A percentile compares a stretch with the other conserved stretches of the same genome.
Evolutionary conservation across 2,113 vertebrate species (phyloP).

Genomic region (Epinephelus cyanopodus): DNA sequence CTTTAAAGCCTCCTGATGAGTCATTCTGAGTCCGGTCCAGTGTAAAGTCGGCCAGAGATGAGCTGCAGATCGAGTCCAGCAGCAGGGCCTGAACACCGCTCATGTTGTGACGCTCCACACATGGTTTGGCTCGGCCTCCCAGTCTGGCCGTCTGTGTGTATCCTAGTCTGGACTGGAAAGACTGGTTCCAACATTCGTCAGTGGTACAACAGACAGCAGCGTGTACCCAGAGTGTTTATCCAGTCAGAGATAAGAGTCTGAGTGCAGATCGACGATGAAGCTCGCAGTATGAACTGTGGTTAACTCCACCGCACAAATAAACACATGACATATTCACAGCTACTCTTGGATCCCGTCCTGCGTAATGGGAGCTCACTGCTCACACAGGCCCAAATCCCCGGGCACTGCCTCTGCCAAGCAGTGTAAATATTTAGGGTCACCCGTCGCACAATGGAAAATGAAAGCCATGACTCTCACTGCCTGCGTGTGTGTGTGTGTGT

Average conservation of each 20-base stretch:
- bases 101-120: slow-evolving; percentile 25
- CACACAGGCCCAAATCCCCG: slow-evolving; percentile 38
- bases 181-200: slow-evolving; percentile 29
- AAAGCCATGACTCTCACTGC: slow-evolving; percentile 58
- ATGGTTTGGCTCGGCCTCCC: slow-evolving; percentile 16
- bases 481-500: slow-evolving; percentile 30
- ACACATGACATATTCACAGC: slow-evolving; percentile 42
- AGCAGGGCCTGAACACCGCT: background rate
- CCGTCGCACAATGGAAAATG: slow-evolving; percentile 75
- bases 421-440: slow-evolving; percentile 83
- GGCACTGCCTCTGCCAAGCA: slow-evolving; percentile 69
- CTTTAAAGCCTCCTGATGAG: background rate
- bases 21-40: background rate
- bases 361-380: slow-evolving; percentile 45
- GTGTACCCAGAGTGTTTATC: slow-evolving; percentile 30
- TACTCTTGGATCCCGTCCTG: slow-evolving; percentile 34
- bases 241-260: slow-evolving; percentile 9
- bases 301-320: slow-evolving; percentile 35
- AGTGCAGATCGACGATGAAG: slow-evolving; percentile 16
- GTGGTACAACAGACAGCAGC: slow-evolving; percentile 27
- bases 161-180: slow-evolving; percentile 40
- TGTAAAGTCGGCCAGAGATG: background rate
- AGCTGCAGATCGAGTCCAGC: background rate
- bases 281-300: slow-evolving; percentile 26
- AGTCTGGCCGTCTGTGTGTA: slow-evolving; percentile 25